Base-by-base conservation (phyloP, 2,797 vertebrate genomes). In the Poeciliopsis gracilis region DNA sequence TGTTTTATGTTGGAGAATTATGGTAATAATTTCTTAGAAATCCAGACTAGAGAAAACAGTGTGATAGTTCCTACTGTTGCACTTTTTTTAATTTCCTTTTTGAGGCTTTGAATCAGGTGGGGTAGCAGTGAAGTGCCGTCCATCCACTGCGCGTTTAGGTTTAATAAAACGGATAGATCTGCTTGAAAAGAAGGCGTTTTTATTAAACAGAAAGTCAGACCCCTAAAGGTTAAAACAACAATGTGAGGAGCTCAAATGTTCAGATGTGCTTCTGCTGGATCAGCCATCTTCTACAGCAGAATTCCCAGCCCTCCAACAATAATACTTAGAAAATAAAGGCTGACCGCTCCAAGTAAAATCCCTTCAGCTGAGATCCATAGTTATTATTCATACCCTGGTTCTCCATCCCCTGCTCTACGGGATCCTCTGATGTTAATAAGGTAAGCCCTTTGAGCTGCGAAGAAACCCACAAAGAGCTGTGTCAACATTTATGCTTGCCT, bases 321-420 rank as follows among this genome's bases (percentile, higher is more conserved):
- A 96, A 96, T 93, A 96, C 94, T 94, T 91, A 93, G 93, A 95
- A 94, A 95, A 95, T 95, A 95, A 96, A 95, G 94, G 93, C 91
- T 82, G 91, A 91, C 90, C 77, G 90, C 94, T 96, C 95, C 96
- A 96, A 96, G 94, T 91, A 95, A 96, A 96, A 96, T 95, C 94
- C 94, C 93, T 95, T 96, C 92, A 93, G 90, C 94, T 88, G 91
- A 94, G 93, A 93, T 96, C 93, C 94, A 94, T 90, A 89, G 92
- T 93, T 93, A 91, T 96, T 94, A 95, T 96, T 96, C 94, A 95
- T 90, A 92, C 93, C 86, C 90, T 76, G 84, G 88, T 88, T 92
- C 92, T 93, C 89, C 83, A 80, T 85, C 87, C 77, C 87, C 75
- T 85, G 79, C 38, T 69, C 91, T 86, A 84, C 84, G 81, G 91